Base-by-base conservation (phyloP, 2,797 vertebrate genomes). In the Eulemur coronatus region DNA sequence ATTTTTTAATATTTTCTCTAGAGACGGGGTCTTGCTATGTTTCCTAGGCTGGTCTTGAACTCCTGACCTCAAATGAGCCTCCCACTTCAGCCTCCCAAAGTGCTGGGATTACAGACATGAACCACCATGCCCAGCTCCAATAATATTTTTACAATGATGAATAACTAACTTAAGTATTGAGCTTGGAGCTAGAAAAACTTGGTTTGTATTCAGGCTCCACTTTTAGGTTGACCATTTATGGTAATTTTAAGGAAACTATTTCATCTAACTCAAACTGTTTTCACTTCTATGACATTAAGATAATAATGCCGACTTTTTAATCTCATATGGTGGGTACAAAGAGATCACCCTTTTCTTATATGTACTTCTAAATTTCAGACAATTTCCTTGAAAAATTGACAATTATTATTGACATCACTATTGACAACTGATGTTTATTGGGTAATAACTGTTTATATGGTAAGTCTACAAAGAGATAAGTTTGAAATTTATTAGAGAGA, bases 211-310 rank as follows among this genome's bases (percentile, higher is more conserved):
- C 13, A 70, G 43, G 26, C 17, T 76, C 0, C 24, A 15, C 6
- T n/a, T 86, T 20, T 89, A 87, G 43, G 14, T 20, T 88, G 52
- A 65, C 67, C 33, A 72, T 22, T 79, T 61, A 9, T 11, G 48
- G 0, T 67, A 59, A 91, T 88, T 91, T 91, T 72, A 95, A n/a
- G n/a, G 41, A 84, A 65, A 28, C 3, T 20, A 73, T 38, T 28
- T 84, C 52, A 91, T 52, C 65, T 79, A 65, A n/a, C 4, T 82
- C 57, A 87, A 10, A 87, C 17, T 79, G 24, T 72, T 82, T 90
- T 90, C 22, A 63, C 2, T 48, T 59, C 15, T 65, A 2, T 65
- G 22, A 69, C 43, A 61, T 26, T 5, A 65, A 35, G 11, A 67
- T 22, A 57, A 52, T 84, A 55, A n/a, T 92, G 33, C n/a, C 69